phyloP scores from a whole-genome alignment of 2,797 vertebrate genomes.

The Hoplostethus atlanticus region DNA sequence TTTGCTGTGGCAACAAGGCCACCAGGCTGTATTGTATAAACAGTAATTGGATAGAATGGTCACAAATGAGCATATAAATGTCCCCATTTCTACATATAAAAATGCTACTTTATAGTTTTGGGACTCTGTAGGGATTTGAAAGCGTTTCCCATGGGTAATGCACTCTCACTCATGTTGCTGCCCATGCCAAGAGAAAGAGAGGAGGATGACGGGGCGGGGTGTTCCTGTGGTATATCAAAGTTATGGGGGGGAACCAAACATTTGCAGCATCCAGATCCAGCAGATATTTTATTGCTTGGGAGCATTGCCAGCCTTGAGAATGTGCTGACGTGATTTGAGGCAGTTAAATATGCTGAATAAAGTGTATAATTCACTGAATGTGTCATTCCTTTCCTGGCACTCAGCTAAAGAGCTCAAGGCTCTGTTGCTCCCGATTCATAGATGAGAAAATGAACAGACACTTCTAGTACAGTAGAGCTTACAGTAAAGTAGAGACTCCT shows the following conservation, averaged over 20 bases:
- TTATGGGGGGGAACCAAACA: constrained; percentile 39
- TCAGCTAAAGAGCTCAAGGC: constrained; percentile 3
- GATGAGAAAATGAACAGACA: not conserved
- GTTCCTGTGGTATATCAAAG: constrained; percentile 34
- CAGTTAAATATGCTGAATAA: constrained; percentile 65
- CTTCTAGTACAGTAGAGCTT: constrained; percentile 42
- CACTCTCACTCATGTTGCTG: constrained; percentile 3
- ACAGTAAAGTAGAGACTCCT: constrained; percentile 34
- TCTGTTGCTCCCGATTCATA: constrained; percentile 1
- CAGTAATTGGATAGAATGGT: not conserved
- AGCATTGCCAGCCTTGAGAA: constrained; percentile 57
- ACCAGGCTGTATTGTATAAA: not conserved
- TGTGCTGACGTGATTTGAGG: constrained; percentile 65
- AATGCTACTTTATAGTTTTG: not conserved
- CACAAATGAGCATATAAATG: not conserved
- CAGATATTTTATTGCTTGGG: constrained; percentile 54
- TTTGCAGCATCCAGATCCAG: constrained; percentile 49
- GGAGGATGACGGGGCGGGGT: not conserved
- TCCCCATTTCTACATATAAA: constrained; percentile 6
- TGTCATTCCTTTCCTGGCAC: constrained; percentile 17
- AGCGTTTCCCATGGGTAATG: not conserved
- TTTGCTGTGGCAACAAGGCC: constrained; percentile 15
- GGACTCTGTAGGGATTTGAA: not conserved
- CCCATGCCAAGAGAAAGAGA: not conserved
- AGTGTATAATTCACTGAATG: constrained; percentile 42